Base-by-base conservation (phyloP, 2,888 invertebrate genomes). In the Pandemis cinnamomeana region DNA sequence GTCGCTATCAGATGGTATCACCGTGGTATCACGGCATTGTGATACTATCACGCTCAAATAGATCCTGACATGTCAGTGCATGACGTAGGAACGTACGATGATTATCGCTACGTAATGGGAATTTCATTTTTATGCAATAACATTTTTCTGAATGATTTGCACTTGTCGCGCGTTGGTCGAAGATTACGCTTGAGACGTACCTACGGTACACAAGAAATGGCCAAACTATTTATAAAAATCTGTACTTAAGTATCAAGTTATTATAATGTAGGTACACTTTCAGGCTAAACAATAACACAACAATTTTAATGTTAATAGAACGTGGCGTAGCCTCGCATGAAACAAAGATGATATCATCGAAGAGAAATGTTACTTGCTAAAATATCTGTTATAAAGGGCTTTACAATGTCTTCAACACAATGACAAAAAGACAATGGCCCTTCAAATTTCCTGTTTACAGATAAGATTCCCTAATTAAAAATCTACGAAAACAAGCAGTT, bases 21-120 rank as follows among this genome's bases (percentile, higher is more conserved):
- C 36, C 60, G 58, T 58, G 27, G 27, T 58, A 58, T 58, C 58
- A 58, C 58, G 0, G 5, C 58, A 20, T 27, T 27, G 58, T 58
- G 58, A 58, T 58, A 27, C 7, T 66, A 66, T 62, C 60, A 55
- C 55, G 44, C 36, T 46, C 27, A 46, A 46, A 68, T 44, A 41
- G 48, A 69, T 58, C 48, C 48, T 13, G 61, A 6, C 69, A 48
- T 60, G 69, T 48, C 58, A 58, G 44, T 5, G 6, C 20, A n/a
- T 71, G 71, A 71, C 64, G 71, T 71, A 46, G 58, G 7, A 10
- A 15, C 70, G 64, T 64, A 70, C 51, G 46, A 63, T 63, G 6
- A 63, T 51, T 70, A 70, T 70, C 62, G 44, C 27, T 46, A 70
- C 62, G 62, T 70, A 70, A 20, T n/a, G 42, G 13, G 53, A n/a